These are phyloP conservation scores for Hypomecis punctinalis DNA, from an alignment of 2,888 invertebrate species.

Conservation along the genomic window DNA sequence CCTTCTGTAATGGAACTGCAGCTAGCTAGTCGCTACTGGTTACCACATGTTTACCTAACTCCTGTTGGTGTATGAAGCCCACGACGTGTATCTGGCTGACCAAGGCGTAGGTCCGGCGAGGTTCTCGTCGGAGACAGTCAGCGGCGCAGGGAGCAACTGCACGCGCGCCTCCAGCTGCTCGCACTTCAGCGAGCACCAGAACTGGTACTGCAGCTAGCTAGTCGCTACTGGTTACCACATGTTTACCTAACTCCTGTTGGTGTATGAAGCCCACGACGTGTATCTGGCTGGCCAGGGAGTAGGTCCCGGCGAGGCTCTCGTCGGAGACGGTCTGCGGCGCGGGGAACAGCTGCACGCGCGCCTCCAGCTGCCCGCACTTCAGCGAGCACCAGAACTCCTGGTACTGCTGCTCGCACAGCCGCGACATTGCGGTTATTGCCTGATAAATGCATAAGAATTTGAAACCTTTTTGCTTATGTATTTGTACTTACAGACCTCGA, in stretches of 20 bases:
- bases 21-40: not conserved
- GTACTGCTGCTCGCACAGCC: constrained; percentile 77
- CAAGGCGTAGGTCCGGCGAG: constrained; percentile 83
- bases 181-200: constrained; percentile 77
- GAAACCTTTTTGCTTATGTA: no score
- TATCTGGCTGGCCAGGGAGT: constrained; percentile 88
- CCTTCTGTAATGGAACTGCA: not conserved
- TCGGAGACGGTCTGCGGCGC: constrained; percentile 85
- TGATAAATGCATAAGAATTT: constrained; percentile 36
- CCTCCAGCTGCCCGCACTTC: constrained; percentile 77
- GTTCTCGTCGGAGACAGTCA: constrained; percentile 87
- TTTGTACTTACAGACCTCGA: no score
- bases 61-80: constrained; percentile 94
- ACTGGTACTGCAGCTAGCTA: not conserved
- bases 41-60: constrained; percentile 88
- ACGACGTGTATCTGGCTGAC: constrained; percentile 92
- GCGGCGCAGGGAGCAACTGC: constrained; percentile 76
- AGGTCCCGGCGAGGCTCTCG: constrained; percentile 85
- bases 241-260: constrained; percentile 90
- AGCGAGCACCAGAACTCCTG: constrained; percentile 77
- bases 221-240: no score
- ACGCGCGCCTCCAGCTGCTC: constrained; percentile 77
- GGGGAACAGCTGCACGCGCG: constrained; percentile 76
- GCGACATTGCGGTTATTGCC: constrained; percentile 68
- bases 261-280: constrained; percentile 95